Evolutionary conservation across 2,113 vertebrate genomes (phyloP), one percentile per base, ranked within the genome.

Genomic region (Carassius auratus): DNA sequence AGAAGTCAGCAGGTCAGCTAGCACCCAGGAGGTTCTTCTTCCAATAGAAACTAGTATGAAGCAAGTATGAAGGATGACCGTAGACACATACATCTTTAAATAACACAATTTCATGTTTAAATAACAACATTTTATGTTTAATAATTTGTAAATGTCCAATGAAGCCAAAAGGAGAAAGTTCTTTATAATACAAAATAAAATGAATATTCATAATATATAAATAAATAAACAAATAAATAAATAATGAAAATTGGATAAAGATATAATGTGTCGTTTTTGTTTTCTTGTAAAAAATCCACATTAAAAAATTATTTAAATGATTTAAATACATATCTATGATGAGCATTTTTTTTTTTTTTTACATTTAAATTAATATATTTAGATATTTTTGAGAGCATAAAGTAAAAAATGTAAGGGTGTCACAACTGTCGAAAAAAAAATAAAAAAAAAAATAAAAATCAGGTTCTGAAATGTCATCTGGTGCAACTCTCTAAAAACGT

Each of bases 1-100:
- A 86, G 14, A 19, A 86, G 81, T 90, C 87, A 90, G 6, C 55
- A 74, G 88, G 86, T 90, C 81, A 87, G 48, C 76, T 80, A 81
- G 86, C 55, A 55, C 15, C 64, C 36, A 48, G 12, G n/a, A 8
- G 36, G 21, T 21, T 38, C 14, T 68, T 80, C 77, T 80, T 6
- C 36, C 64, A 19, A 62, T 50, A 42, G 50, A 42, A 79, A 61
- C 38, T 33, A 80, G 33, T 21, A 78, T 64, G 59, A 45, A 3
- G 10, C 3, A 38, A 42, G 21, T 57, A 80, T 45, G 12, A 80
- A 26, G 13, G 38, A 5, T 1, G 77, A 80, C 77, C 77, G 26
- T 26, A 64, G 59, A 80, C 77, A 15, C 59, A 69, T 36, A 55
- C 57, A 42, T 42, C 42, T 42, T 42, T 42, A 42, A 38, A 38